Evolutionary conservation across 2,888 invertebrate species (phyloP).

Genomic region (Germaria angustata): DNA sequence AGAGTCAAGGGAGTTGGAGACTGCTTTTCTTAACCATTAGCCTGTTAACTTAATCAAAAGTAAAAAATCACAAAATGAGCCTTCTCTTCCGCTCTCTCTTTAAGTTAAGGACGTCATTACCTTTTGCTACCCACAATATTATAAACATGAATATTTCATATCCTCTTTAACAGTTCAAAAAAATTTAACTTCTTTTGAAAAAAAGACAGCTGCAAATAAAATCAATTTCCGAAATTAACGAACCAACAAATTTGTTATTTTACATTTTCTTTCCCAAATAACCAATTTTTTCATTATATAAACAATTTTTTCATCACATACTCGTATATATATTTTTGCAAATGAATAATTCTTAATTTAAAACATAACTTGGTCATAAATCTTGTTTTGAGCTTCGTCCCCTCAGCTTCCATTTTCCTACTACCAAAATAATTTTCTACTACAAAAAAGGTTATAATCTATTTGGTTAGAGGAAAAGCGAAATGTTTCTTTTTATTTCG

Average conservation of each 20-base stretch:
- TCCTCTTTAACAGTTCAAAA: too few relatives aligned
- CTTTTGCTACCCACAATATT: too few relatives aligned
- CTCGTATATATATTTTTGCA: too few relatives aligned
- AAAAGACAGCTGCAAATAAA: slow-evolving; percentile 2
- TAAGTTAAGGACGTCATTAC: too few relatives aligned
- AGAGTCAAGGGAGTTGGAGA: too few relatives aligned
- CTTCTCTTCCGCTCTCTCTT: too few relatives aligned
- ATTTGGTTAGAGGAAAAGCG: slow-evolving; percentile 7
- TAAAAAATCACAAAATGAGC: too few relatives aligned
- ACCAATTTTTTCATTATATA: too few relatives aligned
- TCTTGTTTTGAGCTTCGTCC: slow-evolving; percentile 46
- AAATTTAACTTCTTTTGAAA: background rate
- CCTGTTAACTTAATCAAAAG: too few relatives aligned
- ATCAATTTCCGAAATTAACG: slow-evolving; percentile 62
- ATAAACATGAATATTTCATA: too few relatives aligned
- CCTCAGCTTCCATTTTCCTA: background rate
- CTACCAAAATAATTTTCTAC: background rate
- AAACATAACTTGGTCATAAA: slow-evolving; percentile 57
- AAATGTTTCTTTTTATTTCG: slow-evolving; percentile 22
- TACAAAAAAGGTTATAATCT: slow-evolving; percentile 52
- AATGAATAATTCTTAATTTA: slow-evolving; percentile 45
- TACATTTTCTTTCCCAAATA: slow-evolving; percentile 23
- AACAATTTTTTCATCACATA: too few relatives aligned
- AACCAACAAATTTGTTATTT: slow-evolving; percentile 59
- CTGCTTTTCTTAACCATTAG: too few relatives aligned